phyloP scores from a whole-genome alignment of 2,113 vertebrate species.

The Cololabis saira region DNA sequence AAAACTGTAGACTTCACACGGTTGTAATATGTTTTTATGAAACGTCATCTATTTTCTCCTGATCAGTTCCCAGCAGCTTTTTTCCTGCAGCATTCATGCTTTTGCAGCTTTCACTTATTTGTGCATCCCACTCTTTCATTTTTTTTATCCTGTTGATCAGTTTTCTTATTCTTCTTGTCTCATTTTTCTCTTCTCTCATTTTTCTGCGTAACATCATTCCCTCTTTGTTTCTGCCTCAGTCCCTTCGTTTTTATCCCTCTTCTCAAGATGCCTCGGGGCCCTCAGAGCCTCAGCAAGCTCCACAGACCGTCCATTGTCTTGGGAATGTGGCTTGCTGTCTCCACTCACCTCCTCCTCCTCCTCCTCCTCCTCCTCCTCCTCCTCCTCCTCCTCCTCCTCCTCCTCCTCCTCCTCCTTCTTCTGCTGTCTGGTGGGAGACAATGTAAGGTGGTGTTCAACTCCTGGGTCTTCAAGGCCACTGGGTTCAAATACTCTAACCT shows the following conservation, averaged over 20 bases:
- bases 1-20: too few species aligned
- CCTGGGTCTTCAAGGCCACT: constrained; percentile 67
- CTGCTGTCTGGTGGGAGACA: constrained; percentile 59
- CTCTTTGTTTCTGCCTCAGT: constrained; percentile 26
- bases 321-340: constrained; percentile 71
- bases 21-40: too few species aligned
- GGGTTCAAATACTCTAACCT: constrained; percentile 47
- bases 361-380: constrained; percentile 33
- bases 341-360: constrained; percentile 46
- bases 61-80: too few species aligned
- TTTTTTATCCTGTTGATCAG: constrained; percentile 12
- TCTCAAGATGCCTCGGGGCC: constrained; percentile 57
- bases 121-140: constrained; percentile 1
- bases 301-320: constrained; percentile 80
- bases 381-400: constrained; percentile 46
- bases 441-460: constrained; percentile 59
- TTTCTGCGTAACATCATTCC: constrained; percentile 16
- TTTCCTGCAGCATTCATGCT: constrained; percentile 7
- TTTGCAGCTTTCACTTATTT: constrained; percentile 29
- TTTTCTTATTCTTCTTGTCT: background rate
- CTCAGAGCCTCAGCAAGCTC: constrained; percentile 63
- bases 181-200: background rate
- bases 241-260: constrained; percentile 29
- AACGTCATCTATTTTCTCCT: too few species aligned
- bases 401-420: constrained; percentile 19